phyloP scores from a whole-genome alignment of 1,140 invertebrate genomes.

The Vanessa atalanta region DNA sequence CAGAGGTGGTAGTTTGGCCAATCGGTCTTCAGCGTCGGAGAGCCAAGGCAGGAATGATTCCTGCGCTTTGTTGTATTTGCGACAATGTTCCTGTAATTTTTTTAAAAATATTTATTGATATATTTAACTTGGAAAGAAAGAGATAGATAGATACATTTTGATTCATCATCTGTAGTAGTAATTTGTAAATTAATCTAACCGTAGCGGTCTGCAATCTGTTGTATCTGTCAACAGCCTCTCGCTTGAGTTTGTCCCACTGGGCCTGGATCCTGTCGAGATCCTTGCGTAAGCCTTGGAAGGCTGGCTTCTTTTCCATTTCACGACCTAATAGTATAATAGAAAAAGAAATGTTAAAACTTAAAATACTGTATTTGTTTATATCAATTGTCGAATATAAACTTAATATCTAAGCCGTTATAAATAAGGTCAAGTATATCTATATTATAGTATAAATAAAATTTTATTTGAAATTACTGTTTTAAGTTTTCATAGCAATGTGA shows the following conservation, averaged over 20 bases:
- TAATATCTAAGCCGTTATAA: too few relatives aligned
- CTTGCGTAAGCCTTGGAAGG: constrained; percentile 76
- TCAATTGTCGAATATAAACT: too few relatives aligned
- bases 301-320: constrained; percentile 79
- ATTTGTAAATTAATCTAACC: constrained; percentile 49
- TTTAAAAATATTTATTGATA: too few relatives aligned
- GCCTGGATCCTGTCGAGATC: constrained; percentile 93
- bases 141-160: too few relatives aligned
- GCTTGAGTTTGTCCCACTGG: constrained; percentile 94
- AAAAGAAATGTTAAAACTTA: too few relatives aligned
- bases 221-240: constrained; percentile 91
- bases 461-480: too few relatives aligned
- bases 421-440: too few relatives aligned
- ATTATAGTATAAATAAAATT: too few relatives aligned
- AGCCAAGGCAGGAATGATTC: constrained; percentile 95
- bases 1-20: constrained; percentile 89
- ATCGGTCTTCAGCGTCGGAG: constrained; percentile 91
- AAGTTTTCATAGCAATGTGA: too few relatives aligned
- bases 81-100: constrained; percentile 88
- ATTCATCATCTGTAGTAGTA: too few relatives aligned
- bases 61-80: constrained; percentile 92
- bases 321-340: constrained; percentile 56
- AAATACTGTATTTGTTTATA: too few relatives aligned
- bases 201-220: constrained; percentile 92
- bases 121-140: too few relatives aligned